These are phyloP conservation scores for Nephrotoma guestfalica DNA, from an alignment of 2,888 invertebrate genomes.

Conservation along the genomic window DNA sequence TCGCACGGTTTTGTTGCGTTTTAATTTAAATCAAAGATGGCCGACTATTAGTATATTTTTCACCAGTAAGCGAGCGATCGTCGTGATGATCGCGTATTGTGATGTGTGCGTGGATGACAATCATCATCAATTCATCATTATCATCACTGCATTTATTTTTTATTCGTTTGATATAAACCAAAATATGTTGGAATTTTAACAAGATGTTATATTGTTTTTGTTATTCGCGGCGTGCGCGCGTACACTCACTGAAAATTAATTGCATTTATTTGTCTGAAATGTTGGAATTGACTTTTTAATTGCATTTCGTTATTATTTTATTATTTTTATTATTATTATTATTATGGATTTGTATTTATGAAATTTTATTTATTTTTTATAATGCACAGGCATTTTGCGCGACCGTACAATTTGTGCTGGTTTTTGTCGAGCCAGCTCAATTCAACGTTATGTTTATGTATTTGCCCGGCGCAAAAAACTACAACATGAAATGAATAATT, in stretches of 20 bases:
- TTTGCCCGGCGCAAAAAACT: neutral
- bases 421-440: neutral
- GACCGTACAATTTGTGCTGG: neutral
- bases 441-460: neutral
- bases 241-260: constrained; percentile 7
- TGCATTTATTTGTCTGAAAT: constrained; percentile 7
- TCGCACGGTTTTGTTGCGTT: neutral
- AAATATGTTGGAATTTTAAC: constrained; percentile 6
- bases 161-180: neutral
- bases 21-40: constrained; percentile 3
- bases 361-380: neutral
- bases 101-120: neutral
- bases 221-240: constrained; percentile 7
- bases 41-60: neutral
- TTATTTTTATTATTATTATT: neutral
- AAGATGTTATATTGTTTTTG: constrained; percentile 4
- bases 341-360: neutral
- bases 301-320: constrained; percentile 1
- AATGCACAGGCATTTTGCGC: neutral
- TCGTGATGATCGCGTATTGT: neutral
- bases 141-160: neutral
- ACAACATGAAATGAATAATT: constrained; percentile 1
- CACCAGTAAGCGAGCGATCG: neutral
- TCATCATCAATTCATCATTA: neutral
- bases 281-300: constrained; percentile 6